A percentile compares a stretch with the other conserved stretches of the same genome.
Conservation (phyloP, 1,140 invertebrate genomes). For the Euura saliciscinereae region DNA sequence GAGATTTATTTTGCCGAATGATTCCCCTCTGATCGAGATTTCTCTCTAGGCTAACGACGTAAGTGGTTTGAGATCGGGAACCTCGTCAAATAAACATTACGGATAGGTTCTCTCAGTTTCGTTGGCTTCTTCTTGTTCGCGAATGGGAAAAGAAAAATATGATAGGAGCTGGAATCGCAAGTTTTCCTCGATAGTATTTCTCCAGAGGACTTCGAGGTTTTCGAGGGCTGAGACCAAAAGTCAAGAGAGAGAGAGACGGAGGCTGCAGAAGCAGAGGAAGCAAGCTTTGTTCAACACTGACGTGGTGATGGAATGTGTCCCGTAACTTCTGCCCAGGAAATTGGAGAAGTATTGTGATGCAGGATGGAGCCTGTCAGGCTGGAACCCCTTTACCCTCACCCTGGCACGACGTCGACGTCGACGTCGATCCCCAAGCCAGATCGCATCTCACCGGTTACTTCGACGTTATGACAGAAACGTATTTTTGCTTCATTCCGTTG, state of each 20-base stretch:
- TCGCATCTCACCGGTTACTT: background rate
- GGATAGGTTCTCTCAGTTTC: background rate
- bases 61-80: background rate
- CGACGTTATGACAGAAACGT: background rate
- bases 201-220: background rate
- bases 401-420: background rate
- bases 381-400: background rate
- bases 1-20: background rate
- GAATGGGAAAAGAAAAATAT: no score
- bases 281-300: constrained; percentile 35
- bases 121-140: no score
- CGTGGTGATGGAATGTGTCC: constrained; percentile 46
- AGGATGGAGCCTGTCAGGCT: constrained; percentile 4
- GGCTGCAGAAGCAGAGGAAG: background rate
- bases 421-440: background rate
- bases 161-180: no score
- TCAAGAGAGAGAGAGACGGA: background rate
- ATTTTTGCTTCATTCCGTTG: background rate
- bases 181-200: background rate
- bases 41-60: background rate
- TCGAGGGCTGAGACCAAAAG: background rate
- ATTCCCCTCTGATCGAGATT: background rate
- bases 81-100: background rate
- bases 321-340: constrained; percentile 46
- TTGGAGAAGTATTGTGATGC: constrained; percentile 44